These are phyloP conservation scores for Sebastes oblongus DNA, from an alignment of 2,797 vertebrate species.

Conservation along the genomic window DNA sequence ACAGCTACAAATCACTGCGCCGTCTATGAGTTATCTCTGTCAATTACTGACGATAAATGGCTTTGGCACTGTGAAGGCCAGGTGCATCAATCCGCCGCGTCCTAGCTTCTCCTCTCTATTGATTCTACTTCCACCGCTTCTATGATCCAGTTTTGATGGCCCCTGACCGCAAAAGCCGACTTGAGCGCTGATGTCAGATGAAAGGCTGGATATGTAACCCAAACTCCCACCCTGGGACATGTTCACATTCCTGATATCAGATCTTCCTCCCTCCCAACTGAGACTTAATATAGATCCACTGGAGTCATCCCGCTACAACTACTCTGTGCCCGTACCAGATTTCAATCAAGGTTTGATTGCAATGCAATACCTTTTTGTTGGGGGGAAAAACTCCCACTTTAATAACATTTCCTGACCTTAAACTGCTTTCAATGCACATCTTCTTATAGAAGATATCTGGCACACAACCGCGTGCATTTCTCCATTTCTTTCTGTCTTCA, in stretches of 20 bases:
- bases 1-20: constrained; percentile 67
- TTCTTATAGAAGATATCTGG: constrained; percentile 2
- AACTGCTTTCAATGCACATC: constrained; percentile 32
- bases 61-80: constrained; percentile 70
- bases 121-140: constrained; percentile 65
- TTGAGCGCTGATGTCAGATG: constrained; percentile 75
- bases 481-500: background rate
- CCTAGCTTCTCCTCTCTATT: constrained; percentile 64
- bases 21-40: constrained; percentile 72
- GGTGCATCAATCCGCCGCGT: constrained; percentile 68
- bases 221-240: constrained; percentile 70
- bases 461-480: background rate
- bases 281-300: constrained; percentile 73
- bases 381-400: constrained; percentile 23
- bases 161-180: constrained; percentile 71
- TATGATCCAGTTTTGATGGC: constrained; percentile 67
- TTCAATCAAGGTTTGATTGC: constrained; percentile 65
- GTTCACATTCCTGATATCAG: constrained; percentile 72
- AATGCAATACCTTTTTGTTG: constrained; percentile 54
- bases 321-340: constrained; percentile 43
- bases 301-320: constrained; percentile 57
- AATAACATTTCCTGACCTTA: constrained; percentile 53
- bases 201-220: constrained; percentile 75
- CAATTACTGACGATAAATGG: constrained; percentile 77
- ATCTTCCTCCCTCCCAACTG: constrained; percentile 48